Evolutionary conservation across 2,797 vertebrate genomes (phyloP).

Genomic region (Chrosomus eos): DNA sequence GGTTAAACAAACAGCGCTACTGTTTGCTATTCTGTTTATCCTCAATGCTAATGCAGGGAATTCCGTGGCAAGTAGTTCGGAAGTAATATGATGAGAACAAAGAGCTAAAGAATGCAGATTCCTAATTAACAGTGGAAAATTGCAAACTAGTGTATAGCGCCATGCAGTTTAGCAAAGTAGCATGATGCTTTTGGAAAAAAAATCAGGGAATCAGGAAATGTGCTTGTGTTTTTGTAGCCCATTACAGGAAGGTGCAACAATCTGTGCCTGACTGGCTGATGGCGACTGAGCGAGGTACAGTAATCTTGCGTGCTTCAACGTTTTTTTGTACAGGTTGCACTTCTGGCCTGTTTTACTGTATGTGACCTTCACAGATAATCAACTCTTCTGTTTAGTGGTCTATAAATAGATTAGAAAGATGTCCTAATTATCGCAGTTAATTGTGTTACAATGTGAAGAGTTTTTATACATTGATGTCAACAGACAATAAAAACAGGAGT

Average conservation of each 20-base stretch:
- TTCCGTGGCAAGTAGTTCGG: slow-evolving; percentile 83
- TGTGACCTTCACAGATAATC: slow-evolving; percentile 11
- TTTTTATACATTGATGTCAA: neutral
- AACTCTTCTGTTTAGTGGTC: neutral
- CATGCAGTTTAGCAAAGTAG: slow-evolving; percentile 64
- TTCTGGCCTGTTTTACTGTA: slow-evolving; percentile 8
- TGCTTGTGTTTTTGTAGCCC: slow-evolving; percentile 44
- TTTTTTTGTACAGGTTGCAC: slow-evolving; percentile 14
- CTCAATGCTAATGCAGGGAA: slow-evolving; percentile 69
- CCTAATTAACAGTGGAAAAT: slow-evolving; percentile 71
- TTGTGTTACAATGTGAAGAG: neutral
- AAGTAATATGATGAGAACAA: slow-evolving; percentile 81
- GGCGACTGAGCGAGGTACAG: neutral
- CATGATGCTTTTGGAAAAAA: slow-evolving; percentile 58
- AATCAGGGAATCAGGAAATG: slow-evolving; percentile 33
- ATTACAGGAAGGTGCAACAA: slow-evolving; percentile 23
- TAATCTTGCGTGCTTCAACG: neutral
- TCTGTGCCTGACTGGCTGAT: slow-evolving; percentile 12
- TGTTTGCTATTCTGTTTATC: slow-evolving; percentile 66
- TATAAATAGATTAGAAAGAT: neutral
- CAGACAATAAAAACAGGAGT: neutral
- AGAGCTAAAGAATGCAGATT: slow-evolving; percentile 75
- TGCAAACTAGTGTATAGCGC: slow-evolving; percentile 60
- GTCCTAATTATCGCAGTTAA: neutral
- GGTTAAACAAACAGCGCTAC: slow-evolving; percentile 69